Percentiles rank a stretch among this genome's conserved stretches.
phyloP scores from a whole-genome alignment of 2,113 vertebrate species.

The Ciconia stormi region DNA sequence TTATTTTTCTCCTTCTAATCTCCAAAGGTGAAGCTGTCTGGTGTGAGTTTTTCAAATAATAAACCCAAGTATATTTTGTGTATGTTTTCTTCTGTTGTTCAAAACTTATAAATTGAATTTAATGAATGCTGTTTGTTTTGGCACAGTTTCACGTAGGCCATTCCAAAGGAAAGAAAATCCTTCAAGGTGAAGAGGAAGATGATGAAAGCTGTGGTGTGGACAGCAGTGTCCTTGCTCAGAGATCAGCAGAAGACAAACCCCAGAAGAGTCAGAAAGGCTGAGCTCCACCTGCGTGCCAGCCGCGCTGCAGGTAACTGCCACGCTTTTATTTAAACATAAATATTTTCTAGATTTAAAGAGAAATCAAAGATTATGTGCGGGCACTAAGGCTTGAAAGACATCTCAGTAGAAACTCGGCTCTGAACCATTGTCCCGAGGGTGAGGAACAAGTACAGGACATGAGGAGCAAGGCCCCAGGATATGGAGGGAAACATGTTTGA shows the following conservation, averaged over 20 bases:
- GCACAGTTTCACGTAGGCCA: neutral
- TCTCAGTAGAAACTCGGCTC: neutral
- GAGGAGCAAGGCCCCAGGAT: neutral
- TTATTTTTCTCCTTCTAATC: neutral
- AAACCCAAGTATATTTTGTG: neutral
- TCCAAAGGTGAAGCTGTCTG: neutral
- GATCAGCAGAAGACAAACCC: neutral
- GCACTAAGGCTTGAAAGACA: neutral
- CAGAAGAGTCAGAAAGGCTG: neutral
- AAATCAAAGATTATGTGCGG: neutral
- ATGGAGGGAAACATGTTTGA: neutral
- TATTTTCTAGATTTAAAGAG: neutral
- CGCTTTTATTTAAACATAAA: fast-evolving
- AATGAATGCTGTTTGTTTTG: neutral
- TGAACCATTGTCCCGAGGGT: fast-evolving
- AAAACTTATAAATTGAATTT: neutral
- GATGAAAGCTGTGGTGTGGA: neutral
- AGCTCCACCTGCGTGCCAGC: neutral
- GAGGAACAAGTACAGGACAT: neutral
- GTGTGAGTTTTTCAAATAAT: neutral
- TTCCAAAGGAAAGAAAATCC: neutral
- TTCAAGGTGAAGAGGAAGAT: neutral
- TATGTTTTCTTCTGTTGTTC: neutral
- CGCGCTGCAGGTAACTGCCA: neutral
- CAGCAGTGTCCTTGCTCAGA: neutral